Evolutionary conservation across 2,113 vertebrate genomes (phyloP).

Genomic region (Nothocercus julius): DNA sequence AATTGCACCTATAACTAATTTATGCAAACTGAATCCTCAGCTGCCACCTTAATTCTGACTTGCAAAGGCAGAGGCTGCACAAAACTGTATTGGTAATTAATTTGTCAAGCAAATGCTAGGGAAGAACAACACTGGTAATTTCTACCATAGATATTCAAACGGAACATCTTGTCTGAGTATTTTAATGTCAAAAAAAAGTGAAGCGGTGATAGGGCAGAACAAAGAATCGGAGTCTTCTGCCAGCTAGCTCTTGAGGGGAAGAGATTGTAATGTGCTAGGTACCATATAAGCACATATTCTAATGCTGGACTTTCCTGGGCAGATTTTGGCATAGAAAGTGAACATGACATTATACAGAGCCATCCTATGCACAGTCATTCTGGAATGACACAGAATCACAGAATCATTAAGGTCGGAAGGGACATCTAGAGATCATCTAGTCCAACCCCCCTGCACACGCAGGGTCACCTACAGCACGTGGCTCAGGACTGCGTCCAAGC

Average conservation of each 20-base stretch:
- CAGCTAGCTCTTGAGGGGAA: background rate
- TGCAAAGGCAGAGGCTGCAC: background rate
- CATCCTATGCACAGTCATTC: background rate
- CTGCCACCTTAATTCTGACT: constrained; percentile 11
- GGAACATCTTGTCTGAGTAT: constrained; percentile 30
- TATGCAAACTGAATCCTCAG: constrained; percentile 20
- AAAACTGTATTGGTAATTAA: constrained; percentile 39
- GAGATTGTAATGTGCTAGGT: background rate
- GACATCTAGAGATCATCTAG: no score
- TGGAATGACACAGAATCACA: background rate
- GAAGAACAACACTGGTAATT: constrained; percentile 50
- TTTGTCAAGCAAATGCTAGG: constrained; percentile 54
- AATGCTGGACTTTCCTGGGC: background rate
- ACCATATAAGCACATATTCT: background rate
- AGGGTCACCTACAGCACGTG: no score
- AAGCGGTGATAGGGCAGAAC: background rate
- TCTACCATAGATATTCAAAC: constrained; percentile 55
- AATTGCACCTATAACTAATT: constrained; percentile 46
- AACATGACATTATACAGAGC: background rate
- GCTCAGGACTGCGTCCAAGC: no score
- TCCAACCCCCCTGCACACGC: no score
- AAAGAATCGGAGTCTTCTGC: background rate
- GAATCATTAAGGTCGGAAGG: no score
- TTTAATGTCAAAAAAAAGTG: constrained; percentile 23
- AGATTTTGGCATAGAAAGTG: background rate